phyloP scores from a whole-genome alignment of 2,797 vertebrate genomes.

The Toxotes lorentzi region DNA sequence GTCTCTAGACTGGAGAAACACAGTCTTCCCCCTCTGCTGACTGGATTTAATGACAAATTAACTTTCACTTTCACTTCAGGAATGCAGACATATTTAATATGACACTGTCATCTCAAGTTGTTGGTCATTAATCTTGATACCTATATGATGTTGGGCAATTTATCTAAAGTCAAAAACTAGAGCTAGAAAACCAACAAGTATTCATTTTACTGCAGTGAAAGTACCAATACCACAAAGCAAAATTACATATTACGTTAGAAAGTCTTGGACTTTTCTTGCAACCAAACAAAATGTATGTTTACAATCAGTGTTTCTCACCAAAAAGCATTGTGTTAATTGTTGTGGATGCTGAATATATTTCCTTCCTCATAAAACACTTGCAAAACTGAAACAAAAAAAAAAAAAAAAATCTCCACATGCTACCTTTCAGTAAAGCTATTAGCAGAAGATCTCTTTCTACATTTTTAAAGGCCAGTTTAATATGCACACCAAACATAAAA shows the following conservation, averaged over 20 bases:
- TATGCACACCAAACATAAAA: not conserved
- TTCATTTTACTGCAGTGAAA: not conserved
- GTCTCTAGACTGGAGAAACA: slow-evolving; percentile 1
- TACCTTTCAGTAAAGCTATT: no score
- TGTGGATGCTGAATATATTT: not conserved
- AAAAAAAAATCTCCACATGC: no score
- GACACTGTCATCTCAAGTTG: slow-evolving; percentile 40
- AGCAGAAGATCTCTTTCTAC: no score
- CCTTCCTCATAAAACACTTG: not conserved
- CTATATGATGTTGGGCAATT: slow-evolving; percentile 19
- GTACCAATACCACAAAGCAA: not conserved
- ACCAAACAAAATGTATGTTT: not conserved
- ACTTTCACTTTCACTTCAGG: slow-evolving; percentile 55
- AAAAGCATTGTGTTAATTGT: not conserved
- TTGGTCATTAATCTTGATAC: slow-evolving; percentile 52
- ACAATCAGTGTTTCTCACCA: not conserved
- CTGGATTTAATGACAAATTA: slow-evolving; percentile 70
- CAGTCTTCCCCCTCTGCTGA: slow-evolving; percentile 9
- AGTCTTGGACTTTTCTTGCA: not conserved
- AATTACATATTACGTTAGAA: not conserved
- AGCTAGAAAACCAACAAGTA: slow-evolving; percentile 34
- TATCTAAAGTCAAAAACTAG: slow-evolving; percentile 49
- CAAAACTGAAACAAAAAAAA: not conserved
- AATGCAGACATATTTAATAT: slow-evolving; percentile 56
- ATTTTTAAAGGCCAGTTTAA: not conserved